phyloP scores from a whole-genome alignment of 1,140 invertebrate species.

The Archivesica marissinica region DNA sequence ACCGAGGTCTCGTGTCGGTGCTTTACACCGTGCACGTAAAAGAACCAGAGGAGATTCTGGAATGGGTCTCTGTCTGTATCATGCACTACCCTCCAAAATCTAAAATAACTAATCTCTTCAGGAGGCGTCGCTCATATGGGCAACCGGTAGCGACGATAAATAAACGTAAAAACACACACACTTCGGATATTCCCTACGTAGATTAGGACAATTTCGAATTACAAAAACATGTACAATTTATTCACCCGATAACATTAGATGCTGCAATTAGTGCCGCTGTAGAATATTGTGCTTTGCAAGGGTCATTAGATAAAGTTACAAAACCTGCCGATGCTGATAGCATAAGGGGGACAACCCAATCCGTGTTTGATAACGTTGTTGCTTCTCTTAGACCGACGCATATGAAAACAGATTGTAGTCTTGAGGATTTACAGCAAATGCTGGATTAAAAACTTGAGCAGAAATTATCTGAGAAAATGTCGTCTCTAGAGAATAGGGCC shows the following conservation, averaged over 20 bases:
- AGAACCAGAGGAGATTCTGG: too few species aligned
- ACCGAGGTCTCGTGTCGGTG: too few species aligned
- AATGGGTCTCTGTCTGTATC: too few species aligned
- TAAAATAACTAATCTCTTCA: too few species aligned
- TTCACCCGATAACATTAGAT: constrained; percentile 29
- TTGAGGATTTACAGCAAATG: constrained; percentile 4
- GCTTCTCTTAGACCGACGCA: constrained; percentile 24
- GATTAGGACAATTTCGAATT: constrained; percentile 45
- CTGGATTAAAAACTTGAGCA: constrained; percentile 9
- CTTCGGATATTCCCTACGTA: constrained; percentile 45
- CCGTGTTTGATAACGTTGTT: neutral
- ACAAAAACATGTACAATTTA: constrained; percentile 43
- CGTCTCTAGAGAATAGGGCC: too few species aligned
- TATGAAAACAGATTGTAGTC: neutral
- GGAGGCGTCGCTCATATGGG: too few species aligned
- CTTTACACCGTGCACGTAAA: too few species aligned
- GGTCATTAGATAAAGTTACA: neutral
- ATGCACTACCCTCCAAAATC: too few species aligned
- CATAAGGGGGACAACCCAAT: neutral
- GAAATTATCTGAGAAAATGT: neutral
- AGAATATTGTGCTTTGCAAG: constrained; percentile 28
- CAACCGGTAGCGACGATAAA: too few species aligned
- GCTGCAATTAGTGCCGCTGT: constrained; percentile 22
- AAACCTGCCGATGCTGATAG: neutral
- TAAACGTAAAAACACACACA: too few species aligned